Conservation (phyloP, 2,797 vertebrate species). For the Cyclopterus lumpus region DNA sequence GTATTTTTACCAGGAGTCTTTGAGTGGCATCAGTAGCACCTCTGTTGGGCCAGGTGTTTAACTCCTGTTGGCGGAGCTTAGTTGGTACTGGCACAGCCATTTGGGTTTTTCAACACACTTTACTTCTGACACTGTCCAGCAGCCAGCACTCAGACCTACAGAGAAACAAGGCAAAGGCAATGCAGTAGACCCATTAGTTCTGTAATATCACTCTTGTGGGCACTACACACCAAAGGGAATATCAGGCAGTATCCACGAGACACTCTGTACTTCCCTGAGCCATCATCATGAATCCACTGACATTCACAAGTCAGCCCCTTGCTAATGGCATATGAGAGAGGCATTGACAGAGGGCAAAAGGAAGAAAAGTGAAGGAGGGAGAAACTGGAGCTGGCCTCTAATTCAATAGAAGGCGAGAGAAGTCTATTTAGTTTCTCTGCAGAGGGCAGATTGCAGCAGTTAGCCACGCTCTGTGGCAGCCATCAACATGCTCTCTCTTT, state of each 20-base stretch:
- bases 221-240: constrained; percentile 63
- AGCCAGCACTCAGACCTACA: constrained; percentile 45
- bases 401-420: constrained; percentile 78
- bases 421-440: constrained; percentile 80
- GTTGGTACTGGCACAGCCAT: constrained; percentile 17
- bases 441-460: constrained; percentile 78
- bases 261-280: constrained; percentile 56
- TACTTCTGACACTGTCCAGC: constrained; percentile 43
- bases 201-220: constrained; percentile 68
- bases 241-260: constrained; percentile 58
- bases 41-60: constrained; percentile 21
- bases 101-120: constrained; percentile 43
- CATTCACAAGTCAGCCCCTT: constrained; percentile 65
- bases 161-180: constrained; percentile 54
- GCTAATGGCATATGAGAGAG: constrained; percentile 46
- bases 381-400: constrained; percentile 78
- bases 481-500: constrained; percentile 60
- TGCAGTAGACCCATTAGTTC: constrained; percentile 61
- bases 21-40: constrained; percentile 4
- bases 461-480: constrained; percentile 55
- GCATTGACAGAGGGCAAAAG: constrained; percentile 64
- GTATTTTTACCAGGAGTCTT: constrained; percentile 16
- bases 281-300: constrained; percentile 65
- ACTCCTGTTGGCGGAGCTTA: constrained; percentile 23
- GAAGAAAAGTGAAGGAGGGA: constrained; percentile 64